phyloP scores from a whole-genome alignment of 2,113 vertebrate genomes.

The Erythrolamprus reginae region DNA sequence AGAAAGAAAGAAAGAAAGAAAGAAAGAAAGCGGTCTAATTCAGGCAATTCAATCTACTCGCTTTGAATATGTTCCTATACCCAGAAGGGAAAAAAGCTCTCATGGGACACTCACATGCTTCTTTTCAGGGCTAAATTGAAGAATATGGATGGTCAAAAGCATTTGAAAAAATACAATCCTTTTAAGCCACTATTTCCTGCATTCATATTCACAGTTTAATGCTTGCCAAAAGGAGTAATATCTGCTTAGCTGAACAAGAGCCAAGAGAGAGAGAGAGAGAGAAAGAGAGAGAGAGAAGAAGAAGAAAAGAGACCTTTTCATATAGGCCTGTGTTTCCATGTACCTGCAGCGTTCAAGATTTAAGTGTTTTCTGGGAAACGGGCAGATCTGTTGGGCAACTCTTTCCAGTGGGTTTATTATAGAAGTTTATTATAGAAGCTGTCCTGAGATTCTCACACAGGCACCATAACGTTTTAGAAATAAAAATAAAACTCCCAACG shows the following conservation, averaged over 20 bases:
- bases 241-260: not conserved
- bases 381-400: not conserved
- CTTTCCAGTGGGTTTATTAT: not conserved
- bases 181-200: not conserved
- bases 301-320: not conserved
- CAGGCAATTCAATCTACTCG: not conserved
- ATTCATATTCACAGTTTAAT: not conserved
- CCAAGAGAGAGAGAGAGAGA: not conserved
- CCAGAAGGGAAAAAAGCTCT: conserved; percentile 22
- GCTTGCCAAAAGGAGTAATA: not conserved
- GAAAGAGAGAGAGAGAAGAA: not conserved
- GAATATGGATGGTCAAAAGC: not conserved
- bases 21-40: not conserved
- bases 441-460: not conserved
- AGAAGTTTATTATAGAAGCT: not conserved
- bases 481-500: not conserved
- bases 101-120: conserved; percentile 8
- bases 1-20: too few species aligned
- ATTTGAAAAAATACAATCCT: not conserved
- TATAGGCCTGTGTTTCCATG: conserved; percentile 1
- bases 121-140: conserved; percentile 7
- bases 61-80: not conserved
- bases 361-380: not conserved
- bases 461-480: not conserved
- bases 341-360: conserved; percentile 11